These are phyloP conservation scores for Linyphia triangularis DNA, from an alignment of 2,888 invertebrate genomes.

Conservation along the genomic window DNA sequence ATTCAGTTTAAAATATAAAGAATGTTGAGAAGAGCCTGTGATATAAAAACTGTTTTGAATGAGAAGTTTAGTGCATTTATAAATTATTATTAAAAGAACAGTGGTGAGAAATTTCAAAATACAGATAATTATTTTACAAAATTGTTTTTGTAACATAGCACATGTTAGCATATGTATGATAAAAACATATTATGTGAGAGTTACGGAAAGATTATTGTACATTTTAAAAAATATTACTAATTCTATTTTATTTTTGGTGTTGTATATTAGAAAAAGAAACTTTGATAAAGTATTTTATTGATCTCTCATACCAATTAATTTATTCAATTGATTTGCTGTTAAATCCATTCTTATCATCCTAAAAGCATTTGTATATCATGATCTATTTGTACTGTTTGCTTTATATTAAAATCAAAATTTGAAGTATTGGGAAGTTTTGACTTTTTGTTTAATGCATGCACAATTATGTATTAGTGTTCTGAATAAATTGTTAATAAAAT, in stretches of 20 bases:
- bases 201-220: neutral
- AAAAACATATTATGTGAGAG: neutral
- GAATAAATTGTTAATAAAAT: too few relatives aligned
- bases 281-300: neutral
- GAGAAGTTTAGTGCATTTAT: neutral
- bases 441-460: constrained; percentile 36
- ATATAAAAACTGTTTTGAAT: constrained; percentile 25
- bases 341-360: constrained; percentile 4
- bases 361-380: constrained; percentile 40
- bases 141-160: neutral
- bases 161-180: neutral
- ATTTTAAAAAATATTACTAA: neutral
- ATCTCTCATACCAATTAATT: neutral
- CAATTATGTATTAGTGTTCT: constrained; percentile 42
- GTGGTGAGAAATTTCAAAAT: neutral
- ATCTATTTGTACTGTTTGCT: constrained; percentile 23
- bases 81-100: neutral
- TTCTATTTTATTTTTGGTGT: neutral
- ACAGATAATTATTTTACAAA: neutral
- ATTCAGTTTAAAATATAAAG: neutral
- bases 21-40: constrained; percentile 36
- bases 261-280: neutral
- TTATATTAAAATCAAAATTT: constrained; percentile 35
- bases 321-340: neutral
- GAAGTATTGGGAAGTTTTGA: constrained; percentile 31